Evolutionary conservation across 2,888 invertebrate genomes (phyloP).

Genomic region (Leucophenga montana): DNA sequence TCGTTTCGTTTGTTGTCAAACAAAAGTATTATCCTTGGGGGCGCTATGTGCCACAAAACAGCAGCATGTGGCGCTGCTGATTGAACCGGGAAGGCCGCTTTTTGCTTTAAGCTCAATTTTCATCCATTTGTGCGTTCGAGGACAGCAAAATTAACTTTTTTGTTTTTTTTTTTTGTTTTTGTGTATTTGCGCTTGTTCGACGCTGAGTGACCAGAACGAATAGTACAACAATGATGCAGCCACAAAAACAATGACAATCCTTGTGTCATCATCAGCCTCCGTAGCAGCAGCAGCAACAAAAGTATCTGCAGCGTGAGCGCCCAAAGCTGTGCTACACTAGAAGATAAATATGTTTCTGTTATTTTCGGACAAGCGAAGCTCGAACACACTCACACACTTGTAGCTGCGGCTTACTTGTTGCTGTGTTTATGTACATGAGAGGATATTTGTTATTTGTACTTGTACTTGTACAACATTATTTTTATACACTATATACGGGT

Average conservation of each 20-base stretch:
- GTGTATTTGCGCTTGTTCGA: not conserved
- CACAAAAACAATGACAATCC: constrained; percentile 21
- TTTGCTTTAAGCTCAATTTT: not conserved
- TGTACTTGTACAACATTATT: no score
- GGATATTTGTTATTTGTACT: not conserved
- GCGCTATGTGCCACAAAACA: constrained; percentile 28
- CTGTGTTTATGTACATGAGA: not conserved
- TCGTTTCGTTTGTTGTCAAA: constrained; percentile 27
- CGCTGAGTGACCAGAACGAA: constrained; percentile 10
- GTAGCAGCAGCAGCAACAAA: not conserved
- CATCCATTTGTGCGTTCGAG: constrained; percentile 26
- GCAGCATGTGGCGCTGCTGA: constrained; percentile 30
- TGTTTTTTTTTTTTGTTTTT: constrained; percentile 23
- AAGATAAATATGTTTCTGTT: constrained; percentile 35
- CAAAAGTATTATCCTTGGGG: constrained; percentile 37
- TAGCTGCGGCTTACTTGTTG: constrained; percentile 3
- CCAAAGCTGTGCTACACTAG: constrained; percentile 7
- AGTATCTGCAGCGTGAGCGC: not conserved
- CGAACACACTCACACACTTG: not conserved
- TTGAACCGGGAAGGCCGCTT: constrained; percentile 39
- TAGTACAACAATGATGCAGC: not conserved
- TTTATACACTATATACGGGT: no score
- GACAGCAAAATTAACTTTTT: constrained; percentile 32
- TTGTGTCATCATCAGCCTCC: not conserved
- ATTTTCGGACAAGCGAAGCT: constrained; percentile 3